Base-by-base conservation (phyloP, 92 coral and sea anemone species). In the Heliopora coerulea region DNA sequence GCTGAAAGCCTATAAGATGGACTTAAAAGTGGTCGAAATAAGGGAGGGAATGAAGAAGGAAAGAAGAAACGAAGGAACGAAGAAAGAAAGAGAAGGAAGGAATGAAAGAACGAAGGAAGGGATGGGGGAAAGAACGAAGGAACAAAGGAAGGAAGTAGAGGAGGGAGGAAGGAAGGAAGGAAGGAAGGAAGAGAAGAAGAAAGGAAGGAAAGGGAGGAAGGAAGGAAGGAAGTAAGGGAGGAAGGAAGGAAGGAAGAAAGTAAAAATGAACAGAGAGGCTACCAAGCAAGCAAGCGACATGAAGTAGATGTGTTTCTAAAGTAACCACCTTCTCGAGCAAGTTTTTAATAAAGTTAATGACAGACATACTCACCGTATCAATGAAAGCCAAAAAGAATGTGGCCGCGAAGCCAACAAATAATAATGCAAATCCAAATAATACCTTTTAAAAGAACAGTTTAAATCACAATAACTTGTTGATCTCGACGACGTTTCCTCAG, bases 381-480 rank as follows among this genome's bases (percentile, higher is more conserved):
- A 31, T 18, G 21, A 70, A 70, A n/a, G 54, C 10, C 19, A 70
- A 19, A 20, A 17, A 54, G 17, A 70, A 70, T 19, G 63, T 29
- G 37, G 35, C 50, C 33, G 77, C 17, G 63, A 70, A 70, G 19
- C 63, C 31, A 32, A 70, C 24, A 25, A 70, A 54, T 54, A 70
- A 26, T 3, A 52, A 20, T 20, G 77, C 48, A 25, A 70, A 70
- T 34, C 77, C 77, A 52, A 41, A 54, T 15, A 70, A 21, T 42
- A 70, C 77, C 77, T 70, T 44, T 11, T 13, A 32, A 54, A 54
- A 35, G 17, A 13, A 49, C 26, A 23, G 14, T 52, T 30, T 5
- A 32, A 14, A 31, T 31, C n/a, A 23, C 58, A 50, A 50, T 50
- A 7, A 37, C 12, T n/a, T n/a, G n/a, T n/a, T n/a, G n/a, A n/a